Base-by-base conservation (phyloP, 2,797 vertebrate genomes). In the Scolopax bukidnonensis region DNA sequence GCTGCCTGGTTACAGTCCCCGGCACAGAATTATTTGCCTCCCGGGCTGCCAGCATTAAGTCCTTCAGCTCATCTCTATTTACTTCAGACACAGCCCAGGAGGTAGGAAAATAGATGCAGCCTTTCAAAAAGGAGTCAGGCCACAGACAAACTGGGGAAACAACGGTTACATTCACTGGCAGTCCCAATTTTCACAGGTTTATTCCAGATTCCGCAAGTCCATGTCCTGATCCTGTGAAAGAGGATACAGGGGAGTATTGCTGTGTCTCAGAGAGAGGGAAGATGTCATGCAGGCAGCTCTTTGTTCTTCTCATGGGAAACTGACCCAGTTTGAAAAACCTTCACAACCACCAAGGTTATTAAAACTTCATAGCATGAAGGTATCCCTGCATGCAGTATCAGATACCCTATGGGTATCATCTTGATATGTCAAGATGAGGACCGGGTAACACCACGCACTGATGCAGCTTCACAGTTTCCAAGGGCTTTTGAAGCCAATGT, bases 1-100 rank as follows among this genome's bases (percentile, higher is more conserved):
- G 83, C 77, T 94, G 80, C 92, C 88, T 67, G 74, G 76, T 93
- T 95, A 92, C 84, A 76, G 84, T 82, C 59, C 77, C 74, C 82
- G 36, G 67, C 47, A 91, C 85, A 91, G 83, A 96, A 95, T 76
- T 92, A 93, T 94, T 95, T 93, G 63, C 74, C 32, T 95, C 92
- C 67, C 56, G 70, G 83, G 54, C 80, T 87, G 59, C 88, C 93
- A 88, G 78, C 43, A 79, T 73, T 54, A 82, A 90, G 94, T 89
- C 88, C 69, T 94, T 95, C 76, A 88, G 38, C 73, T 91, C 87
- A 50, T 88, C 84, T 88, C 65, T 93, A 28, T 93, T 84, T 90
- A 84, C 59, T 88, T 88, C 65, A 87, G 92, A 79, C 45, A 89
- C 28, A 65, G 77, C 30, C 50, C 70, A 76, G 83, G 61, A 88